Evolutionary conservation across 2,113 vertebrate species (phyloP).

Genomic region (Nycticryphes semicollaris): DNA sequence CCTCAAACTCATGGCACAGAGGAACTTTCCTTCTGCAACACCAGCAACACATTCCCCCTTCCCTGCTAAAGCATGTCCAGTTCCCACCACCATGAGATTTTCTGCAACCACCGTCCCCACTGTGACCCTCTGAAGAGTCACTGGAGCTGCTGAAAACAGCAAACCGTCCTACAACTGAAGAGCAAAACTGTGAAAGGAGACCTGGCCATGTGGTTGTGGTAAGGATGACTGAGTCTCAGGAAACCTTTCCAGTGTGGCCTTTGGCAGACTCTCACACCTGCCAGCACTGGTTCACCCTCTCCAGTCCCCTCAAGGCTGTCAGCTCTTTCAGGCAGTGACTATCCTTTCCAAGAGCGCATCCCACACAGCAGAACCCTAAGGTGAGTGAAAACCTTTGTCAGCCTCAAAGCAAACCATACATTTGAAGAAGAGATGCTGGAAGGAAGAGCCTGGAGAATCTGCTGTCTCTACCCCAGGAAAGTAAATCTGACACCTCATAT

Average conservation of each 20-base stretch:
- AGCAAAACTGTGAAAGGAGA: not conserved
- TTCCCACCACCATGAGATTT: not conserved
- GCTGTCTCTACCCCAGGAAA: not conserved
- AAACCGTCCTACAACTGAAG: not conserved
- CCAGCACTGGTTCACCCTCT: not conserved
- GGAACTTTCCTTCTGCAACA: not conserved
- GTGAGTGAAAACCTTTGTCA: not conserved
- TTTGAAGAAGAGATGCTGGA: not conserved
- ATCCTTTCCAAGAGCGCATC: not conserved
- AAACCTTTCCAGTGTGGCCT: not conserved
- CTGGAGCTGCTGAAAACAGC: not conserved
- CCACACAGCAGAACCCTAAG: not conserved
- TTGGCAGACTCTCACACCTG: not conserved
- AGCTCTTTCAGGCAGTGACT: not conserved
- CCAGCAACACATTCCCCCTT: not conserved
- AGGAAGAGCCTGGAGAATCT: not conserved
- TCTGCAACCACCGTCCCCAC: not conserved
- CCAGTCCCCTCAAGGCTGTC: not conserved
- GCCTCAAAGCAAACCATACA: not conserved
- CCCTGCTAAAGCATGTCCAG: not conserved
- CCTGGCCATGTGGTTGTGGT: not conserved
- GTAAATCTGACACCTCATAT: not conserved
- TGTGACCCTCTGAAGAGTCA: not conserved
- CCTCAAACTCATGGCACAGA: not conserved
- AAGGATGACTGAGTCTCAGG: not conserved